Conservation (phyloP, 1,140 invertebrate genomes). For the Palaemon carinicauda region DNA sequence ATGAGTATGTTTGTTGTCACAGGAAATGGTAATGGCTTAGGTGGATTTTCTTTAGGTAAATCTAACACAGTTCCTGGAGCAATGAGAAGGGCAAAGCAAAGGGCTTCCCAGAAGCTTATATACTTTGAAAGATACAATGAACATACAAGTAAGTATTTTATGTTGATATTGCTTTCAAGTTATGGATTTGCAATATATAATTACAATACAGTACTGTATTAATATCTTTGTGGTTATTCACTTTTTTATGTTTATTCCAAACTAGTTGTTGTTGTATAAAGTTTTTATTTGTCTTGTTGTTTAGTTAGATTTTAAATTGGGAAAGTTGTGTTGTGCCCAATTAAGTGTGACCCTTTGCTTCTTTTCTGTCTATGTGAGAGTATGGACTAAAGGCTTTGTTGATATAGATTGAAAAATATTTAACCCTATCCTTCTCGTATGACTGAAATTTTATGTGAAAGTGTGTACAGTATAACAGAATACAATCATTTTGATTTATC, state of each 20-base stretch:
- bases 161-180: not conserved
- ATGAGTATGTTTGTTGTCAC: constrained; percentile 79
- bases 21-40: constrained; percentile 89
- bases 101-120: constrained; percentile 85
- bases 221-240: not conserved
- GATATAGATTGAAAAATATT: no score
- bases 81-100: constrained; percentile 81
- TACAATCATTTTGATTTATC: no score
- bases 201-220: not conserved
- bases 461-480: no score
- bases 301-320: not conserved
- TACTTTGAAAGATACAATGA: constrained; percentile 82
- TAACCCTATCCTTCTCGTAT: no score
- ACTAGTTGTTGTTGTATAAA: not conserved
- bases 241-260: not conserved
- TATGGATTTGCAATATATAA: no score
- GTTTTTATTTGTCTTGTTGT: not conserved
- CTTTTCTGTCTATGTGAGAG: not conserved
- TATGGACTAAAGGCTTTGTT: no score
- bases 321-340: no score
- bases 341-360: not conserved
- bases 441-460: no score
- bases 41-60: constrained; percentile 81
- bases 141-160: constrained; percentile 75
- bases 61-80: constrained; percentile 69